Conservation (phyloP, 2,113 vertebrate species). For the Muntiacus muntjak region DNA sequence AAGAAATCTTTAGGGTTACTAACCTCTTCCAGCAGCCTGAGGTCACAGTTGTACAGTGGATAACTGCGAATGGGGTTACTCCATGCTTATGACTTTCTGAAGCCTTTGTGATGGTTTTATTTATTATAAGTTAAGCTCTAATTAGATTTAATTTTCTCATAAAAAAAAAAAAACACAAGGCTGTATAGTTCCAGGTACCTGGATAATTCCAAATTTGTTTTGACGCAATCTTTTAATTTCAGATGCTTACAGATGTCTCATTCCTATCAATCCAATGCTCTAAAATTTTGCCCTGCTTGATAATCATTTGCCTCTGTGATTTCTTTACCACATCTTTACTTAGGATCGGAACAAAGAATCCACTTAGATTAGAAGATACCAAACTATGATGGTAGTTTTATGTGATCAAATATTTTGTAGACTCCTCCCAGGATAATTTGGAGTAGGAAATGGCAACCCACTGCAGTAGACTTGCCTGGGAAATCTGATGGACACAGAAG, state of each 20-base stretch:
- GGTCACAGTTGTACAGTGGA: neutral
- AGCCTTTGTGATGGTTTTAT: neutral
- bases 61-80: neutral
- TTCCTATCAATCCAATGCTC: neutral
- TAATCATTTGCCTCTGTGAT: neutral
- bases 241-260: neutral
- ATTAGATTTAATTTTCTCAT: neutral
- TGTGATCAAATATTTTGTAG: neutral
- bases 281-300: neutral
- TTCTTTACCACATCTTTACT: slow-evolving; percentile 9
- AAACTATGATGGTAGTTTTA: neutral
- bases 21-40: neutral
- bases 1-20: neutral
- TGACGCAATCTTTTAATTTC: neutral
- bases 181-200: neutral
- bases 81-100: neutral
- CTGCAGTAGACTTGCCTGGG: neutral
- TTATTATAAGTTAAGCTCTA: neutral
- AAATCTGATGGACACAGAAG: neutral
- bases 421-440: neutral
- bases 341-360: neutral
- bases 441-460: neutral
- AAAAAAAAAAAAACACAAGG: neutral
- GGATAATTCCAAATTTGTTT: neutral
- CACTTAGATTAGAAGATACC: neutral